Evolutionary conservation across 2,797 vertebrate species (phyloP).

Genomic region (Pangasius macronema): DNA sequence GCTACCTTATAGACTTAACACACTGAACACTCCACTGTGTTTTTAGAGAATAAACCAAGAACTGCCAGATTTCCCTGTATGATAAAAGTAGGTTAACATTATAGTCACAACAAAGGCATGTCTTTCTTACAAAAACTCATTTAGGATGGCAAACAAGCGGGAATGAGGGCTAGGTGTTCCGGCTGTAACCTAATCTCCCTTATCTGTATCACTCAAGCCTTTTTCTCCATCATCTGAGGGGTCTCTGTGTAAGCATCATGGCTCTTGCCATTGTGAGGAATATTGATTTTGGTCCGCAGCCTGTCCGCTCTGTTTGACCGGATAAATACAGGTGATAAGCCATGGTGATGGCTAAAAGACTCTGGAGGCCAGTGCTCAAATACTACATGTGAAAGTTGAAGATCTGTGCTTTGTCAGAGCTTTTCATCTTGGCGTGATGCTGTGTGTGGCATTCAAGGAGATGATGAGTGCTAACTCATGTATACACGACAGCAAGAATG

Average conservation of each 20-base stretch:
- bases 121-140: constrained; percentile 57
- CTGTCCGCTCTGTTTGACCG: constrained; percentile 46
- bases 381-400: constrained; percentile 5
- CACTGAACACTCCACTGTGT: background rate
- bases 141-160: constrained; percentile 46
- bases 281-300: constrained; percentile 43
- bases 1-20: background rate
- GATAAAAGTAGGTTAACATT: constrained; percentile 66
- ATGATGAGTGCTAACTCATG: constrained; percentile 46
- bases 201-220: constrained; percentile 63
- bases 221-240: constrained; percentile 51
- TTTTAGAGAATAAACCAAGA: constrained; percentile 47
- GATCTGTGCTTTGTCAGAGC: constrained; percentile 38
- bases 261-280: constrained; percentile 15
- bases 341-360: constrained; percentile 7
- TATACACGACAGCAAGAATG: constrained; percentile 14
- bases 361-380: constrained; percentile 15
- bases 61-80: constrained; percentile 59
- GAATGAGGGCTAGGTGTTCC: constrained; percentile 59
- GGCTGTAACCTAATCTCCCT: constrained; percentile 60
- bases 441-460: constrained; percentile 28
- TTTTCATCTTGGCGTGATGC: constrained; percentile 43
- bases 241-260: constrained; percentile 44
- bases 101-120: constrained; percentile 70
- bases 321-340: constrained; percentile 48